Evolutionary conservation across 2,888 invertebrate species (phyloP).

Genomic region (Nineta flava): DNA sequence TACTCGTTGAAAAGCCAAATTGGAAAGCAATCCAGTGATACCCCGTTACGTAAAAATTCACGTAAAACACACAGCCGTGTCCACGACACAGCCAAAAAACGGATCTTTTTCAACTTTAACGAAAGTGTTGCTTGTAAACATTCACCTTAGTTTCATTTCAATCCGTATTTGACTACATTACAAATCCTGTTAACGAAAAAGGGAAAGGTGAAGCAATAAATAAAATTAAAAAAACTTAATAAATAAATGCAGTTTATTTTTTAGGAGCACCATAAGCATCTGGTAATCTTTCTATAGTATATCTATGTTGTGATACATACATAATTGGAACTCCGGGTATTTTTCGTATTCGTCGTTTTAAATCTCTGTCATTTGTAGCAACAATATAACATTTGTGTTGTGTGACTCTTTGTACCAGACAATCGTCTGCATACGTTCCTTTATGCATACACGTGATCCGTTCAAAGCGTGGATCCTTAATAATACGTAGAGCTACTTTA

Average conservation of each 20-base stretch:
- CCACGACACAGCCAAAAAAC: no score
- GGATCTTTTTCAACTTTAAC: no score
- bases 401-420: constrained; percentile 85
- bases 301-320: constrained; percentile 86
- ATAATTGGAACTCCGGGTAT: constrained; percentile 98
- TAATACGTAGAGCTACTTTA: constrained; percentile 83
- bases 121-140: no score
- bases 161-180: no score
- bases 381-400: constrained; percentile 99
- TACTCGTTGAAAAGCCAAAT: no score
- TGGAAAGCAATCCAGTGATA: no score
- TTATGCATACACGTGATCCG: constrained; percentile 86
- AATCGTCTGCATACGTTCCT: constrained; percentile 98
- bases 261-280: constrained; percentile 95
- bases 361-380: constrained; percentile 95
- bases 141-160: no score
- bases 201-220: background rate
- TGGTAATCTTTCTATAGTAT: constrained; percentile 95
- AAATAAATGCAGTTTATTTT: constrained; percentile 17
- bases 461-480: constrained; percentile 89
- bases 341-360: constrained; percentile 88
- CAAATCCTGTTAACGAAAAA: background rate
- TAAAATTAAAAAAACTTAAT: background rate
- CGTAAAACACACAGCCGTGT: no score
- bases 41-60: no score